Conservation (phyloP, 2,797 vertebrate genomes). For the Tiaroga cobitis region DNA sequence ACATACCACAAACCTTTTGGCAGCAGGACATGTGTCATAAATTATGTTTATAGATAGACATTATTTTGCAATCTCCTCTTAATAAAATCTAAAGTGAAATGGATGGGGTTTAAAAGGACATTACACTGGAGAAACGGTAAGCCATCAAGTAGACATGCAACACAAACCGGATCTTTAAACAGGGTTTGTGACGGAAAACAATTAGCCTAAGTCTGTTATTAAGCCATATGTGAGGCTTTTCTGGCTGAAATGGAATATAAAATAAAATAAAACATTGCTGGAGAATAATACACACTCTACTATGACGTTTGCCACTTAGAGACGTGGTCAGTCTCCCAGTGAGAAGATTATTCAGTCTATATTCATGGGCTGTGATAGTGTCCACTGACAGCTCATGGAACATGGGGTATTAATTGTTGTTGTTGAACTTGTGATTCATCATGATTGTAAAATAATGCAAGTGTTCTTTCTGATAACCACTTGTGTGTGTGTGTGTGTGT, state of each 20-base stretch:
- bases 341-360: not conserved
- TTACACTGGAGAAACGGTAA: not conserved
- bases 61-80: constrained; percentile 58
- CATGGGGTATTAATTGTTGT: not conserved
- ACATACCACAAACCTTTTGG: constrained; percentile 47
- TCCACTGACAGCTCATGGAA: not conserved
- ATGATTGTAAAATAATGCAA: not conserved
- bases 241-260: not conserved
- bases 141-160: not conserved
- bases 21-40: constrained; percentile 31
- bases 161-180: not conserved
- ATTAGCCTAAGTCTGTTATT: constrained; percentile 9
- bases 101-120: constrained; percentile 25
- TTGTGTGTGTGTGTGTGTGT: too few species aligned
- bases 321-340: not conserved
- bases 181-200: not conserved
- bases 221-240: not conserved
- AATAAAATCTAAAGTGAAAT: constrained; percentile 39
- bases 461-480: not conserved
- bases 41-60: constrained; percentile 52
- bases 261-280: not conserved
- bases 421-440: not conserved
- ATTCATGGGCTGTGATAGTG: not conserved
- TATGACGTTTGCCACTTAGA: not conserved
- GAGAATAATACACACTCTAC: not conserved